These are phyloP conservation scores for Micronycteris hirsuta DNA, from an alignment of 2,113 vertebrate genomes.

Conservation along the genomic window DNA sequence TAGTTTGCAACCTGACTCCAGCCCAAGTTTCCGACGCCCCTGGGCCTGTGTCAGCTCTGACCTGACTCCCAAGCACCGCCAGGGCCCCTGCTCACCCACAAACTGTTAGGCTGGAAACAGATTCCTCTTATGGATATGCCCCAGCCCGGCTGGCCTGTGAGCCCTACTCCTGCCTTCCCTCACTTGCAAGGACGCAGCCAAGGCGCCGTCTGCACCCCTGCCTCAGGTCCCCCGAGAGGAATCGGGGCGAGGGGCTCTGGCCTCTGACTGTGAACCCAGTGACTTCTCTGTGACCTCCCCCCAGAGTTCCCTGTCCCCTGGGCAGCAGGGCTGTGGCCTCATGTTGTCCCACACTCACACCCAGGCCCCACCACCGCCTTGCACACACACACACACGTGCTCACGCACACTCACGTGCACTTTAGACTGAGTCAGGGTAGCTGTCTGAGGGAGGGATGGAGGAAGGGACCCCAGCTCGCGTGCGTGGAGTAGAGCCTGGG, in stretches of 20 bases:
- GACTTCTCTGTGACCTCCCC: background rate
- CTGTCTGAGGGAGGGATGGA: too few species aligned
- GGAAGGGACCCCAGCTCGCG: background rate
- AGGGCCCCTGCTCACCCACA: background rate
- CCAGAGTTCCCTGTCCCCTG: background rate
- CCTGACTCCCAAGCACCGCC: background rate
- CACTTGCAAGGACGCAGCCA: accelerated
- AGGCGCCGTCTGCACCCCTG: background rate
- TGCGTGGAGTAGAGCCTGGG: accelerated
- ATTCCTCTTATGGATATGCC: accelerated
- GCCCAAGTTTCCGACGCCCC: accelerated
- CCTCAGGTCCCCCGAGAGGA: background rate
- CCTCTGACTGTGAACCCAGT: background rate
- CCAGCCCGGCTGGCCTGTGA: background rate
- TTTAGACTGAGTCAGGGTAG: too few species aligned
- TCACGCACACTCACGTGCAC: accelerated
- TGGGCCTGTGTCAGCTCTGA: accelerated
- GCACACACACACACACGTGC: too few species aligned
- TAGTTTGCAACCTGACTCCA: background rate
- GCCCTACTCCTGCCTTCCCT: background rate
- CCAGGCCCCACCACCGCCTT: background rate
- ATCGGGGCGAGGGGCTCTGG: background rate
- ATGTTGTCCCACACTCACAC: background rate
- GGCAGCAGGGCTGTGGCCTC: background rate
- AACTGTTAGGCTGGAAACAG: background rate